Base-by-base conservation (phyloP, 2,113 vertebrate genomes). In the Sphaerodactylus townsendi region DNA sequence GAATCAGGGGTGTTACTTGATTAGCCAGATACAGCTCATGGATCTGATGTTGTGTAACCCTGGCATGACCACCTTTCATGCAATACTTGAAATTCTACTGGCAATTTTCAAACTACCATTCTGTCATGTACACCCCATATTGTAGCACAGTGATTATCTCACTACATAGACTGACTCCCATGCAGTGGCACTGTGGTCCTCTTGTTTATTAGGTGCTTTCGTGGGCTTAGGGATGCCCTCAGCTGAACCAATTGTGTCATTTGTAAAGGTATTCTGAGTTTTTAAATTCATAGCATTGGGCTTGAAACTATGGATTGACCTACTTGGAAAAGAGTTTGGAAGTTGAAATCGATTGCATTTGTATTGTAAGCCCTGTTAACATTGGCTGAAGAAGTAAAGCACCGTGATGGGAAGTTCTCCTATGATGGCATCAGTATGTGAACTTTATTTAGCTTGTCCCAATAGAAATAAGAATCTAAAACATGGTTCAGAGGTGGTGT, bases 401-500 rank as follows among this genome's bases (percentile, higher is more conserved):
- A 1, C 0, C 3, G 82, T 9, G 81, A 79, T 72, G 75, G 46
- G 75, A 85, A 56, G 73, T 65, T 59, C 62, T 17, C 62, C 79
- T 3, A 7, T 76, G 65, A 87, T n/a, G 87, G 28, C 2, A 50
- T 70, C 82, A 62, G 5, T 78, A 82, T 9, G 0, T 2, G 56
- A 71, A 59, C 62, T 88, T 72, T 1, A 48, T 86, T 21, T 83
- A 82, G 0, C 0, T 66, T 85, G 70, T 23, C 0, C 1, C 59
- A 1, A 28, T 1, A 84, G 80, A 70, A 71, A 17, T 0, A 5
- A 46, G 81, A 41, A 79, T 74, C 81, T 83, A 81, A 69, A 84
- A 78, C 39, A 33, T 64, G 78, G 41, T 41, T 81, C 83, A 87
- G 89, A 66, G 87, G 56, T 85, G 81, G 82, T 1, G 35, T 4